Base-by-base conservation (phyloP, 1,140 invertebrate genomes). In the Gryllus bimaculatus region DNA sequence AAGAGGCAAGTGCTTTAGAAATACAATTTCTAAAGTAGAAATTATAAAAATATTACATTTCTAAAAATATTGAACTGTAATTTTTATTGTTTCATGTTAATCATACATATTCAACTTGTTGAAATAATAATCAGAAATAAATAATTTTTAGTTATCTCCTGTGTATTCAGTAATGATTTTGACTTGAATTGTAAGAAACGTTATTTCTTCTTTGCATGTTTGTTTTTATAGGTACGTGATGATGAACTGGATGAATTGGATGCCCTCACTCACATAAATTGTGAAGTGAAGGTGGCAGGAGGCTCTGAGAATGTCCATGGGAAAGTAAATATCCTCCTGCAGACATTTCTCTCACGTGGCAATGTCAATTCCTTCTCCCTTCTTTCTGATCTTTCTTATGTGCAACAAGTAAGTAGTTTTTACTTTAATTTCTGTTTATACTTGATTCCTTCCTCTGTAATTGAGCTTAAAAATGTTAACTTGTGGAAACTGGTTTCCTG, bases 291-390 rank as follows among this genome's bases (percentile, higher is more conserved):
- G 76, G 91, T 94, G 0, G 88, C 90, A 78, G 94, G 95, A 18
- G 94, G 95, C 4, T 90, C 90, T 20, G 97, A 98, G 85, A 97
- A 97, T 85, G 89, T 95, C 49, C 90, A 95, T 83, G 97, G 96
- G 79, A 99, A 99, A 91, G 97, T 99, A 26, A 99, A 99, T 85
- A 97, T 98, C 83, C 87, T 99, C 8, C 89, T 99, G 80, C 98
- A 99, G 86, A 93, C 95, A 0, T 96, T 93, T 85, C 88, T 99
- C 18, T 96, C 95, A 0, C 88, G 93, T 80, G 92, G 91, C 47
- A 87, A 88, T 73, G 90, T 98, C 0, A 92, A 95, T 82, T 91
- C 92, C 0, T 97, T 98, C 83, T 99, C 97, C 0, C 87, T 99
- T 8, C 90, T 95, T 79, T 98, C 97, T 0, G 97, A 99, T 89